Conservation (phyloP, 2,888 invertebrate species). For the Chaitophorus viminalis region DNA sequence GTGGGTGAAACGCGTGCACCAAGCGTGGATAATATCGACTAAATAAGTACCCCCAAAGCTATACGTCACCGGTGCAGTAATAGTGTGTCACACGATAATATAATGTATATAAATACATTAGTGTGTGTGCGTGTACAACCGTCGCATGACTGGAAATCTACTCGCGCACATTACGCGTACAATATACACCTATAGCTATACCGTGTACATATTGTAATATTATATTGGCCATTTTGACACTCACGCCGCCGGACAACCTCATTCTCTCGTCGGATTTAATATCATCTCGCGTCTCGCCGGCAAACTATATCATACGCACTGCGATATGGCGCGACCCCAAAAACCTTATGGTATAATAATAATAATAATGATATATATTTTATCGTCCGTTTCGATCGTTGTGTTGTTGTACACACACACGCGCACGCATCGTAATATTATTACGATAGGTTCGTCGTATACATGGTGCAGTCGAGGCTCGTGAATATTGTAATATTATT, state of each 20-base stretch:
- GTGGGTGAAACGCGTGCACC: no score
- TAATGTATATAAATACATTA: neutral
- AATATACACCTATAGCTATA: no score
- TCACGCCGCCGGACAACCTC: neutral
- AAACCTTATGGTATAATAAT: neutral
- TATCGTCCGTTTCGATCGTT: neutral
- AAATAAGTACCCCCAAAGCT: no score
- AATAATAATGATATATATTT: neutral
- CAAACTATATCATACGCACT: neutral
- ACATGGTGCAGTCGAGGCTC: neutral
- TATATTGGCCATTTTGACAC: neutral
- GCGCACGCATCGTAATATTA: neutral
- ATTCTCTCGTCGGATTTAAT: neutral
- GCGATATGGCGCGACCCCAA: neutral
- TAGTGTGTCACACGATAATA: neutral
- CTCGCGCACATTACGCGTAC: neutral
- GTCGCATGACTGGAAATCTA: neutral
- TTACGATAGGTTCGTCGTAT: neutral
- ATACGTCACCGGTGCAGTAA: neutral
- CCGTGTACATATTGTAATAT: neutral
- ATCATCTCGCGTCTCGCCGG: neutral
- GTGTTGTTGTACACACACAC: neutral
- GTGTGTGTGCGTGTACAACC: neutral
- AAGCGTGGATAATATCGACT: no score
- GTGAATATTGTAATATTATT: neutral